These are phyloP conservation scores for Scaptomyza hsui DNA, from an alignment of 1,140 invertebrate genomes.

Conservation along the genomic window DNA sequence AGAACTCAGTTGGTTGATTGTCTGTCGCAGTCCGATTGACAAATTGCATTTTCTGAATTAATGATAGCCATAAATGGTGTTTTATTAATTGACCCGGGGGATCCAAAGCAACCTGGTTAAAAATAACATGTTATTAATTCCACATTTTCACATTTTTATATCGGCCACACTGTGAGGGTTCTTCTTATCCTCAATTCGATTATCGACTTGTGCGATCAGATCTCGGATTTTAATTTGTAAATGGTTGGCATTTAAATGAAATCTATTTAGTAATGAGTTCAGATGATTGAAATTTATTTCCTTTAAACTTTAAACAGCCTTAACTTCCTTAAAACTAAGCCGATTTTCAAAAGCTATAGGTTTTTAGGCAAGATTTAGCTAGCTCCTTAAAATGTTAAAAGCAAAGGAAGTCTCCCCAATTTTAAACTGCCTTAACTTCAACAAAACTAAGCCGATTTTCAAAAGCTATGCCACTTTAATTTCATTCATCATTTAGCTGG, in stretches of 20 bases:
- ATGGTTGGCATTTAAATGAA: not conserved
- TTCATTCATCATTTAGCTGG: too few species aligned
- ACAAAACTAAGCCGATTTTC: too few species aligned
- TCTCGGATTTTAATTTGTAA: constrained; percentile 12
- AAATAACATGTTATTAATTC: constrained; percentile 77
- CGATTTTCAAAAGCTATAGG: not conserved
- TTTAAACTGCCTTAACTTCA: too few species aligned
- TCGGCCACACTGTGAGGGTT: constrained; percentile 1
- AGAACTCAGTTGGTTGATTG: constrained; percentile 2
- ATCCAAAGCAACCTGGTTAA: constrained; percentile 59
- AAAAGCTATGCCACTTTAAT: not conserved
- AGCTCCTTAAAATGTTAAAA: too few species aligned
- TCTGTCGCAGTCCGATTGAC: constrained; percentile 57
- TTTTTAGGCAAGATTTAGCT: not conserved
- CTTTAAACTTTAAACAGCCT: not conserved
- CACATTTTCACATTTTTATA: constrained; percentile 67
- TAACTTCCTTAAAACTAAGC: not conserved
- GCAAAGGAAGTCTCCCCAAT: too few species aligned
- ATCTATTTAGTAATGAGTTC: constrained; percentile 2
- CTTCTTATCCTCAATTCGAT: constrained; percentile 20
- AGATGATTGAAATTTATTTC: not conserved
- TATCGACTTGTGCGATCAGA: constrained; percentile 43
- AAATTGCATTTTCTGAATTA: constrained; percentile 77
- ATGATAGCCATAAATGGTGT: constrained; percentile 75
- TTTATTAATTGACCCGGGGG: constrained; percentile 69